Evolutionary conservation across 2,797 vertebrate species (phyloP).

Genomic region (Enteromius afrohamiltoni): DNA sequence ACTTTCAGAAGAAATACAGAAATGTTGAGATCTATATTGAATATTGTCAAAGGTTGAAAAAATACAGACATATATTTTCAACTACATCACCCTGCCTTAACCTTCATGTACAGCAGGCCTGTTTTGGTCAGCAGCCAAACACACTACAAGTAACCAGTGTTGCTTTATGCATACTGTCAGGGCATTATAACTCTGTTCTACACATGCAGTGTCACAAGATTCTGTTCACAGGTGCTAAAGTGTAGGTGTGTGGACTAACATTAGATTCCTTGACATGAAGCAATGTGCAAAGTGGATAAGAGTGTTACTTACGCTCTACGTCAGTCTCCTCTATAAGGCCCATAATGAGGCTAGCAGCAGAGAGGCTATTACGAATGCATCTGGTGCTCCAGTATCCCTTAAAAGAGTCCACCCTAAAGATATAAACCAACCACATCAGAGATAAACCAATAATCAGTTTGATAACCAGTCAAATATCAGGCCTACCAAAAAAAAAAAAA

Average conservation of each 20-base stretch:
- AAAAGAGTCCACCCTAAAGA: constrained; percentile 34
- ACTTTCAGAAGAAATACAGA: neutral
- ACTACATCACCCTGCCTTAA: neutral
- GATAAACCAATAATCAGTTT: neutral
- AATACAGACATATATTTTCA: neutral
- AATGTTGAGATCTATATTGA: neutral
- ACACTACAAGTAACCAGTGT: neutral
- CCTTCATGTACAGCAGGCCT: neutral
- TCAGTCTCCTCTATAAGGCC: constrained; percentile 77
- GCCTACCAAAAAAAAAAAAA: too few species aligned
- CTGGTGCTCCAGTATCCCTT: constrained; percentile 50
- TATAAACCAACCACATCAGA: constrained; percentile 18
- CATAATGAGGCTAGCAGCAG: constrained; percentile 52
- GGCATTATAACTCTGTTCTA: neutral
- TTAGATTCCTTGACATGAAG: neutral
- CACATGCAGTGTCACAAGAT: neutral
- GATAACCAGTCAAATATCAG: neutral
- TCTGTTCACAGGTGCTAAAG: neutral
- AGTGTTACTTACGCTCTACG: constrained; percentile 77
- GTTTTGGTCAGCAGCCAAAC: neutral
- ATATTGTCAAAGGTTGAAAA: neutral
- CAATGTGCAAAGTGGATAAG: neutral
- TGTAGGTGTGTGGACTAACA: neutral
- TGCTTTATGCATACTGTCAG: neutral
- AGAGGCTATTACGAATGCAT: constrained; percentile 61